Conservation (phyloP, 2,888 invertebrate genomes). For the Aromia moschata region DNA sequence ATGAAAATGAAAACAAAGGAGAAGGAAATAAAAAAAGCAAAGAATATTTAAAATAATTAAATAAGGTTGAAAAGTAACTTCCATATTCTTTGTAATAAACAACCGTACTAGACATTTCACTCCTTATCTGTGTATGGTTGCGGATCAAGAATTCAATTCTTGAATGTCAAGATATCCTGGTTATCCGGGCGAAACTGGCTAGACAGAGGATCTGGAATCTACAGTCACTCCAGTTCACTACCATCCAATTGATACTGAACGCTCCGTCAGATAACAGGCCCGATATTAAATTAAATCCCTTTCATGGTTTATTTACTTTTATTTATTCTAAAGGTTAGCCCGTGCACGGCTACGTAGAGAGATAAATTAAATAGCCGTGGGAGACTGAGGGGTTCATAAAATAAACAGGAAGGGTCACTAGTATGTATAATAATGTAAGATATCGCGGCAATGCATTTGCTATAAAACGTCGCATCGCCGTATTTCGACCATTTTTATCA, state of each 20-base stretch:
- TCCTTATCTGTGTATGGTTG: conserved; percentile 5
- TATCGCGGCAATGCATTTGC: no score
- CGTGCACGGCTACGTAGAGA: neutral
- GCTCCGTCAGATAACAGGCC: conserved; percentile 28
- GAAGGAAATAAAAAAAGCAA: no score
- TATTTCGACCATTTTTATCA: no score
- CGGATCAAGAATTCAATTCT: conserved; percentile 40
- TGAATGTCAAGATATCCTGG: conserved; percentile 33
- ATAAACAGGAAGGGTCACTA: neutral
- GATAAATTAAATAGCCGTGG: conserved; percentile 19
- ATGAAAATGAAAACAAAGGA: no score
- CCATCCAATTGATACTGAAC: conserved; percentile 29
- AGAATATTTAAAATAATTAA: no score
- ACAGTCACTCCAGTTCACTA: conserved; percentile 28
- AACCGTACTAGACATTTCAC: conserved; percentile 8
- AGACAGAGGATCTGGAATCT: conserved; percentile 24
- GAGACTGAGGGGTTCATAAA: neutral
- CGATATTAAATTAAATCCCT: conserved; percentile 35
- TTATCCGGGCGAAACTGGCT: conserved; percentile 30
- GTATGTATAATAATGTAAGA: conserved; percentile 25
- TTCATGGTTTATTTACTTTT: conserved; percentile 38
- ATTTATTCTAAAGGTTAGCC: conserved; percentile 28
- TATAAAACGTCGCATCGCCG: no score
- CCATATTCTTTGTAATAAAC: neutral
- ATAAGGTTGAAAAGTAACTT: no score